Percentiles rank a stretch among this genome's conserved stretches.
Evolutionary conservation across 2,888 invertebrate species (phyloP).

Genomic region (Ischnura elegans): DNA sequence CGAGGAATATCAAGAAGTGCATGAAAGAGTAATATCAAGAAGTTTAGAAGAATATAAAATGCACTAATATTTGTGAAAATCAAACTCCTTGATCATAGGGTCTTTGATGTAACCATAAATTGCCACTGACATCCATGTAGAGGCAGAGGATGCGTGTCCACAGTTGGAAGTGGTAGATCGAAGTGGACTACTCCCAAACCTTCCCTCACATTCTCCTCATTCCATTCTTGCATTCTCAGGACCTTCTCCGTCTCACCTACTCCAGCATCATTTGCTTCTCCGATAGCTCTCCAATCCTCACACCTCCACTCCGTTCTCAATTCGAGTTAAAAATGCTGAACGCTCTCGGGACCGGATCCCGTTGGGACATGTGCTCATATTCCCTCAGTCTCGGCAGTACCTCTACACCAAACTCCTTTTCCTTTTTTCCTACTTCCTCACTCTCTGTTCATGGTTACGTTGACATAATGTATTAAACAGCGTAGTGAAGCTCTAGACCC

Average conservation of each 20-base stretch:
- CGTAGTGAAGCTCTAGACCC: too few species aligned
- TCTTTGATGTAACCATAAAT: too few species aligned
- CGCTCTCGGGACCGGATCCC: neutral
- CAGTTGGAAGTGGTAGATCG: too few species aligned
- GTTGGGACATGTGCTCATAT: neutral
- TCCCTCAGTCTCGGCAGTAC: neutral
- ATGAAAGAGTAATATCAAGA: too few species aligned
- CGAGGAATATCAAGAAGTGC: too few species aligned
- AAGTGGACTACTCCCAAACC: too few species aligned
- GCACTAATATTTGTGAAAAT: too few species aligned
- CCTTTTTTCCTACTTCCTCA: neutral
- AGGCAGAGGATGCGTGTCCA: too few species aligned
- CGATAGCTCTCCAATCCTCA: neutral
- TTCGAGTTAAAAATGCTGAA: neutral
- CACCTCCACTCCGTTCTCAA: neutral
- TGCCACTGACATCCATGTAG: too few species aligned
- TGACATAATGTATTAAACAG: too few species aligned
- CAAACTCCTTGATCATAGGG: too few species aligned
- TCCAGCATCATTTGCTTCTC: neutral
- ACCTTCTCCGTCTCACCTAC: conserved; percentile 3
- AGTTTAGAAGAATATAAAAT: too few species aligned
- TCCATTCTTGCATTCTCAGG: neutral
- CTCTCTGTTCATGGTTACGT: neutral
- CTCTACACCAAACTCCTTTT: neutral
- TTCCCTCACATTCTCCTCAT: neutral